phyloP scores from a whole-genome alignment of 2,888 invertebrate species.

The Strigamia maritima region DNA sequence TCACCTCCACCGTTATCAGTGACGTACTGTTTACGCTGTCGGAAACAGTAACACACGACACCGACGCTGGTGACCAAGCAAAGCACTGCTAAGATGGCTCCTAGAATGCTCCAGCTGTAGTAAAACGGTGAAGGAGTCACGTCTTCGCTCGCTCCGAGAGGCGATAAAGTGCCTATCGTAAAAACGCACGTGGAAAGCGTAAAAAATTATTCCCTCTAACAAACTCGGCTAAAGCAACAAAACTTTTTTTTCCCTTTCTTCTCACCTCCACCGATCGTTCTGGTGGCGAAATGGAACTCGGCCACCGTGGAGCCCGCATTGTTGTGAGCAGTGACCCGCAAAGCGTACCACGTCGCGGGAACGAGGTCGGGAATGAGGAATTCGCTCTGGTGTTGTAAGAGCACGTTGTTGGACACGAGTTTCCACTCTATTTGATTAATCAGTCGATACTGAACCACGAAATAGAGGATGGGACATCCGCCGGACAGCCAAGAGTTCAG shows the following conservation, averaged over 20 bases:
- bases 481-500: constrained; percentile 91
- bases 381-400: constrained; percentile 74
- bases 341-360: constrained; percentile 53
- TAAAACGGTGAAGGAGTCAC: constrained; percentile 33
- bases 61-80: constrained; percentile 36
- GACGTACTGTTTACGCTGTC: constrained; percentile 38
- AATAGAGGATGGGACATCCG: constrained; percentile 91
- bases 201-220: neutral
- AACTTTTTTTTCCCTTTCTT: neutral
- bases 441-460: constrained; percentile 90
- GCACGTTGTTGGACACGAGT: constrained; percentile 42
- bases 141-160: constrained; percentile 26
- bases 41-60: constrained; percentile 38
- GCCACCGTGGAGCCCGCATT: constrained; percentile 54
- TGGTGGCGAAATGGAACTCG: constrained; percentile 51
- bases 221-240: neutral
- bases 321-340: constrained; percentile 52
- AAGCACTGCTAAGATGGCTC: constrained; percentile 35
- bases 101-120: constrained; percentile 38
- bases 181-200: neutral
- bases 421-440: constrained; percentile 45
- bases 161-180: constrained; percentile 35
- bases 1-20: constrained; percentile 3
- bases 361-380: constrained; percentile 48
- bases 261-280: constrained; percentile 51